Percentiles rank a stretch among this genome's conserved stretches.
Conservation (phyloP, 2,888 invertebrate genomes). For the Pycnomerus fuliginosus region DNA sequence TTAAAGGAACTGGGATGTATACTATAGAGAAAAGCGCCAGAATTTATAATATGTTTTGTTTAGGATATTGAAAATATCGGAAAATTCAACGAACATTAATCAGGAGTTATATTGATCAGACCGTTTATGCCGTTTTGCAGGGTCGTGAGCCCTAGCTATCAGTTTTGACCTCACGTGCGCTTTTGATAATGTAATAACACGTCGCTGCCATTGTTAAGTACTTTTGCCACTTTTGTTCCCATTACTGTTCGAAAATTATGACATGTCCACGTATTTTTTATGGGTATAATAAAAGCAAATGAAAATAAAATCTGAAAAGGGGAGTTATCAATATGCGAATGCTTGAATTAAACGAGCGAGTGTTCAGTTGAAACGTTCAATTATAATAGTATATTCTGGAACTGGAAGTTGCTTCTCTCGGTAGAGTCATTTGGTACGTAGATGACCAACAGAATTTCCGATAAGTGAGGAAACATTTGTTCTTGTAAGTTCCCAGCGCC, state of each 20-base stretch:
- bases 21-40: constrained; percentile 2
- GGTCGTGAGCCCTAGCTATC: constrained; percentile 16
- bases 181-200: constrained; percentile 21
- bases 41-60: background rate
- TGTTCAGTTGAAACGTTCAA: constrained; percentile 24
- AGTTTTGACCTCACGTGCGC: constrained; percentile 22
- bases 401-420: constrained; percentile 24
- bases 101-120: constrained; percentile 14
- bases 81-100: constrained; percentile 2
- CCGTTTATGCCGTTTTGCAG: constrained; percentile 18
- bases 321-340: constrained; percentile 3
- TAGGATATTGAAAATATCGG: constrained; percentile 4
- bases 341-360: constrained; percentile 18
- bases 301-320: constrained; percentile 3
- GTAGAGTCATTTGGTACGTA: constrained; percentile 30
- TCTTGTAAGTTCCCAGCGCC: constrained; percentile 30
- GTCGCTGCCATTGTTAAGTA: constrained; percentile 14
- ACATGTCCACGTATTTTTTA: constrained; percentile 11
- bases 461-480: constrained; percentile 33
- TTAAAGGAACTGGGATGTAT: constrained; percentile 14
- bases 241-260: constrained; percentile 13
- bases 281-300: constrained; percentile 4
- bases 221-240: constrained; percentile 10
- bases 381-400: too few species aligned
- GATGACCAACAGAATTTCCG: constrained; percentile 32